These are phyloP conservation scores for Trachelus tabidus DNA, from an alignment of 2,888 invertebrate genomes.

Conservation along the genomic window DNA sequence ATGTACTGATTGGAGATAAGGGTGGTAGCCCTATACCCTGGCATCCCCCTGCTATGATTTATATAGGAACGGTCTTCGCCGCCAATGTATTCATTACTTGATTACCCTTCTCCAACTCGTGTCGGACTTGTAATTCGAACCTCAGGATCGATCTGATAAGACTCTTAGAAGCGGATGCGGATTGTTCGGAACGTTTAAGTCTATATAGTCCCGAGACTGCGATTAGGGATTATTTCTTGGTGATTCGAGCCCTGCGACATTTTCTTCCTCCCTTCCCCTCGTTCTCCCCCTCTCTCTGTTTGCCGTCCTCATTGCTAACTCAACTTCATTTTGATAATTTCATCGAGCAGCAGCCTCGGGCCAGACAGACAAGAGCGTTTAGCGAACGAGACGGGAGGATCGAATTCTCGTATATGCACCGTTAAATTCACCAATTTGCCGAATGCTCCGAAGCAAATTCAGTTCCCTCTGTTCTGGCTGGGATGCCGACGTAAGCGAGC, in stretches of 20 bases:
- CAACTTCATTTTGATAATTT: neutral
- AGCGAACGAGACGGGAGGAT: neutral
- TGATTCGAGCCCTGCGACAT: neutral
- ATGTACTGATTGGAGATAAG: slow-evolving; percentile 62
- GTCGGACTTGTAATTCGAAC: neutral
- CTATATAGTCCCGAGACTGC: neutral
- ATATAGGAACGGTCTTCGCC: slow-evolving; percentile 54
- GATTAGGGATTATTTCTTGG: neutral
- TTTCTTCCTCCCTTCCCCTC: too few relatives aligned
- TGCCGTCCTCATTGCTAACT: neutral
- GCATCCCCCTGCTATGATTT: slow-evolving; percentile 54
- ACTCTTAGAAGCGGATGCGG: neutral
- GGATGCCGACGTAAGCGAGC: slow-evolving; percentile 12
- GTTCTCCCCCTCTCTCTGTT: neutral
- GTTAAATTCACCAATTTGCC: slow-evolving; percentile 45
- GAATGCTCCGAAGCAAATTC: slow-evolving; percentile 47
- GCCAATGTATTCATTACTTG: slow-evolving; percentile 59
- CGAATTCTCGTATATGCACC: neutral
- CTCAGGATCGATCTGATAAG: neutral
- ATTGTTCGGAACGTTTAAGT: neutral
- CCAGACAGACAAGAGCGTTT: neutral
- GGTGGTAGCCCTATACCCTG: slow-evolving; percentile 48
- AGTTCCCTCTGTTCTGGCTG: slow-evolving; percentile 29
- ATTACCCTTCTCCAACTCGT: slow-evolving; percentile 43
- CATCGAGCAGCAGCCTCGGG: neutral